phyloP scores from a whole-genome alignment of 1,140 invertebrate species.

The Aethina tumida region DNA sequence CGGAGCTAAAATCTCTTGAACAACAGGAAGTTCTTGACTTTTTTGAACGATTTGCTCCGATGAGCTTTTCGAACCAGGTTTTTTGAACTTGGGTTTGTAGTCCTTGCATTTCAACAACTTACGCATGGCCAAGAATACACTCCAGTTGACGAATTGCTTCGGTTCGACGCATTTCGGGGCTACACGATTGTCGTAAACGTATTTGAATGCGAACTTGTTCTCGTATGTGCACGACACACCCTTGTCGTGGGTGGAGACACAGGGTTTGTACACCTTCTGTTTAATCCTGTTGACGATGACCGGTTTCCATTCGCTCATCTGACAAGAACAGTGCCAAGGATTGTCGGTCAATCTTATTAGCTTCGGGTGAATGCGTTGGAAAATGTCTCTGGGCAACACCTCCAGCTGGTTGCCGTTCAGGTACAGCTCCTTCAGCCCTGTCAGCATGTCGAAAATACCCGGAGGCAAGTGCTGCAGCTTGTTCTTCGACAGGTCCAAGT shows the following conservation, averaged over 20 bases:
- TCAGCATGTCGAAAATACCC: constrained; percentile 51
- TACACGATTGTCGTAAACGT: constrained; percentile 44
- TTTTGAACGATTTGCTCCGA: no score
- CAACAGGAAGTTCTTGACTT: constrained; percentile 3
- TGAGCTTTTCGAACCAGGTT: no score
- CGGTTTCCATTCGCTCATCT: constrained; percentile 52
- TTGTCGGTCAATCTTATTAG: constrained; percentile 51
- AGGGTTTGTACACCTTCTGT: constrained; percentile 35
- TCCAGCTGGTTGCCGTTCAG: constrained; percentile 50
- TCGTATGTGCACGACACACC: constrained; percentile 30
- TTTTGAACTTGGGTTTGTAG: constrained; percentile 32
- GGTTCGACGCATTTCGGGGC: constrained; percentile 54
- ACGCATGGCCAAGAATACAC: constrained; percentile 47
- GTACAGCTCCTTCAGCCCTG: constrained; percentile 47
- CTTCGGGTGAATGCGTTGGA: constrained; percentile 41
- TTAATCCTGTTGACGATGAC: constrained; percentile 41
- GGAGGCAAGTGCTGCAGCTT: constrained; percentile 46
- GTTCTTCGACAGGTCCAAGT: constrained; percentile 55
- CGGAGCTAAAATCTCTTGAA: not conserved
- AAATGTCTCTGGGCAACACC: constrained; percentile 46
- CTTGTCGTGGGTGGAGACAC: constrained; percentile 35
- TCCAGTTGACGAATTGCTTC: constrained; percentile 45
- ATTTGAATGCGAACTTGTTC: constrained; percentile 33
- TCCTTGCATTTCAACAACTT: constrained; percentile 31
- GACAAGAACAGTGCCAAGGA: constrained; percentile 60